These are phyloP conservation scores for Urocitellus parryii DNA, from an alignment of 2,113 vertebrate species.

Conservation along the genomic window DNA sequence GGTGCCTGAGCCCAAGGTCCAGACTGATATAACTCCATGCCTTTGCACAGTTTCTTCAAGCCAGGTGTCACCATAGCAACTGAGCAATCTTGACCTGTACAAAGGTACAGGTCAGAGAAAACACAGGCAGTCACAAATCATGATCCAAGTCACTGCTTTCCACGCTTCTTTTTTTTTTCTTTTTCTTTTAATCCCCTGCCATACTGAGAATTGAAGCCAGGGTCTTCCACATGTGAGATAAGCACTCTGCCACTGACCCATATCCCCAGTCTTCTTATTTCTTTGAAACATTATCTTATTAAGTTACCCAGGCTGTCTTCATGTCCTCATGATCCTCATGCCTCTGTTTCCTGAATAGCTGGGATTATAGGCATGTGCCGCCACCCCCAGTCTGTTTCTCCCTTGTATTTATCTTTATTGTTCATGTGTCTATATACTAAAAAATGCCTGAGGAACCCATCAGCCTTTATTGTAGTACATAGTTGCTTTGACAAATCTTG, in stretches of 20 bases:
- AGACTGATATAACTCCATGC: too few species aligned
- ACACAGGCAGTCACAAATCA: too few species aligned
- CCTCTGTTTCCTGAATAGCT: background rate
- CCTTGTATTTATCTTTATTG: slow-evolving; percentile 45
- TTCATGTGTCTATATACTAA: background rate
- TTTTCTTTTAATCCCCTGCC: too few species aligned
- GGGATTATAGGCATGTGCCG: background rate
- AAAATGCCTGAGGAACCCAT: background rate
- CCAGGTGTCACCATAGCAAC: too few species aligned
- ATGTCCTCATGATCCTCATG: background rate
- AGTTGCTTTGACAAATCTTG: slow-evolving; percentile 31
- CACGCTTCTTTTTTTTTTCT: too few species aligned
- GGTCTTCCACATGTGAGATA: background rate
- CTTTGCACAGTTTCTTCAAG: too few species aligned
- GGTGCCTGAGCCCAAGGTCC: too few species aligned
- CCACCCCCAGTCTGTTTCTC: background rate
- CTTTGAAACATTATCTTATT: background rate
- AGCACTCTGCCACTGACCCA: background rate
- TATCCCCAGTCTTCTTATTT: background rate
- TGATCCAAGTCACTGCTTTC: too few species aligned
- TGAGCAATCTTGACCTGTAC: too few species aligned
- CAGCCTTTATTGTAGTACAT: slow-evolving; percentile 26
- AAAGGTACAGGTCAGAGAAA: too few species aligned
- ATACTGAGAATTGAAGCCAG: background rate
- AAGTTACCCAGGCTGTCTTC: background rate